These are phyloP conservation scores for Poecilia gillii DNA, from an alignment of 2,797 vertebrate species.

Conservation along the genomic window DNA sequence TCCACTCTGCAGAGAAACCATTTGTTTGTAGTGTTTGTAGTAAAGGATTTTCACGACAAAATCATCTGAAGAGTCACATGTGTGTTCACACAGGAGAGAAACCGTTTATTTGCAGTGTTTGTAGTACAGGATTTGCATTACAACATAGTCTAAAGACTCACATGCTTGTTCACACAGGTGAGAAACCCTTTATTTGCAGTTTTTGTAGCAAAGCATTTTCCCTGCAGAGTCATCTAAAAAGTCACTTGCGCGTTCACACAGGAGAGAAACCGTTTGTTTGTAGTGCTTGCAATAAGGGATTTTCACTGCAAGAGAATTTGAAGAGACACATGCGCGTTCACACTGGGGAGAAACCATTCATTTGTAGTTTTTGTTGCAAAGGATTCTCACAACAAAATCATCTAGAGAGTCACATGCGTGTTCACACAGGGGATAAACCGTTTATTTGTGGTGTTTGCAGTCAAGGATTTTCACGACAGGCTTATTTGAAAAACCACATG, in stretches of 20 bases:
- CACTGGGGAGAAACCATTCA: conserved; percentile 15
- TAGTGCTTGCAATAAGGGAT: conserved; percentile 5
- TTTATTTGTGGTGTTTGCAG: conserved; percentile 17
- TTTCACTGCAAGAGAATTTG: conserved; percentile 9
- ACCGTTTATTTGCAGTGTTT: conserved; percentile 6
- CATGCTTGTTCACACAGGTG: conserved; percentile 21
- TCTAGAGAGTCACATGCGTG: conserved; percentile 20
- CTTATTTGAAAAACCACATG: conserved; percentile 15
- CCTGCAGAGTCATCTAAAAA: conserved; percentile 14
- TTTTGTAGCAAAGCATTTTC: conserved; percentile 23
- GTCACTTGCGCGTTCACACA: conserved; percentile 18
- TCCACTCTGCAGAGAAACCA: background rate
- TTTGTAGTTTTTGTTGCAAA: conserved; percentile 14
- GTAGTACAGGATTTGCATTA: conserved; percentile 6
- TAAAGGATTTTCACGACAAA: conserved; percentile 8
- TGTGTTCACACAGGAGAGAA: conserved; percentile 6
- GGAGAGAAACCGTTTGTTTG: background rate
- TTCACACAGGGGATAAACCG: conserved; percentile 25
- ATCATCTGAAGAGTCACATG: conserved; percentile 16
- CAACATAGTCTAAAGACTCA: conserved; percentile 20
- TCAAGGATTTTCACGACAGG: conserved; percentile 9
- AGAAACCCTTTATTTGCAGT: conserved; percentile 7
- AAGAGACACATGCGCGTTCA: conserved; percentile 26
- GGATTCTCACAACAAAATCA: conserved; percentile 19
- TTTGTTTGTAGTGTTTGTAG: conserved; percentile 5